phyloP scores from a whole-genome alignment of 2,888 invertebrate genomes.

The Tanaodytes sp. region DNA sequence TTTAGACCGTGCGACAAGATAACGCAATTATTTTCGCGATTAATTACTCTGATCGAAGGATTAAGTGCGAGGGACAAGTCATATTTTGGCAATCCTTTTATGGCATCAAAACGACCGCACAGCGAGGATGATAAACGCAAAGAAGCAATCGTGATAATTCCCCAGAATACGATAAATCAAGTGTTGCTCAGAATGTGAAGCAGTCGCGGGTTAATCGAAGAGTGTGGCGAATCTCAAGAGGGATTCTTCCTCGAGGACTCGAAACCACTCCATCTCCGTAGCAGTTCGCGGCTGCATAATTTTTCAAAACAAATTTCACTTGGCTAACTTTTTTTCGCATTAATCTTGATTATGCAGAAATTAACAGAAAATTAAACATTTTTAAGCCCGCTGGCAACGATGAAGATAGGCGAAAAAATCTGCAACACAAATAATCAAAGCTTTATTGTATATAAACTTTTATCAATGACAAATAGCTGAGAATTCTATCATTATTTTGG shows the following conservation, averaged over 20 bases:
- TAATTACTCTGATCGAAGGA: conserved; percentile 15
- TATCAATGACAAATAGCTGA: no score
- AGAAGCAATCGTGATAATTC: conserved; percentile 46
- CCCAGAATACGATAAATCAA: conserved; percentile 53
- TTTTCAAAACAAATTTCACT: conserved; percentile 28
- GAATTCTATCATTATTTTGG: no score
- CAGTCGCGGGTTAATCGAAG: conserved; percentile 57
- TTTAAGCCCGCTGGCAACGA: no score
- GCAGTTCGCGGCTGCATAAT: conserved; percentile 40
- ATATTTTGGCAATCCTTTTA: conserved; percentile 33
- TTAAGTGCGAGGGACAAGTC: conserved; percentile 11
- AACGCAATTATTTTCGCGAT: conserved; percentile 1
- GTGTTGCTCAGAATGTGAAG: conserved; percentile 53
- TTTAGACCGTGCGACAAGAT: no score
- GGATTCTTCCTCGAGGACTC: conserved; percentile 48
- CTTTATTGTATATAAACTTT: no score
- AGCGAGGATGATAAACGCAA: conserved; percentile 48
- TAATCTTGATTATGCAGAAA: background rate
- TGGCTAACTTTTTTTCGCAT: background rate
- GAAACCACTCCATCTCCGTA: conserved; percentile 52
- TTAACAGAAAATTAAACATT: no score
- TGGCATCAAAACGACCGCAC: conserved; percentile 30
- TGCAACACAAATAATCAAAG: no score
- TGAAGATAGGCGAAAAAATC: no score
- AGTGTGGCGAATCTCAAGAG: conserved; percentile 48